Evolutionary conservation across 2,113 vertebrate species (phyloP), one percentile per base, ranked within the genome.

Genomic region (Oreochromis tanganicae): DNA sequence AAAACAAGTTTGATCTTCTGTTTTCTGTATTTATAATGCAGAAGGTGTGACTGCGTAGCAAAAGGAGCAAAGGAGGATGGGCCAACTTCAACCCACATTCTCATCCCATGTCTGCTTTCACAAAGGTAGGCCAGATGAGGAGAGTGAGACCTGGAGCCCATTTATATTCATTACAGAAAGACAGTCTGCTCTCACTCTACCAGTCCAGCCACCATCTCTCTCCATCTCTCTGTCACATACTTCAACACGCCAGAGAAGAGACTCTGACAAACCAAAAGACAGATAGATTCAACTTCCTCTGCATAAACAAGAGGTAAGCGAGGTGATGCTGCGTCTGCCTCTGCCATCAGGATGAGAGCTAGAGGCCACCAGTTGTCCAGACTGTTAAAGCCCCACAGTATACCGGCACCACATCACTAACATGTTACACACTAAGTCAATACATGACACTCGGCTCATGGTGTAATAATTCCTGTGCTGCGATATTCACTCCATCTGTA

Each of bases 121-220:
- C 68, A 59, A 68, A 87, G 81, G 38, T 48, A 80, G 85, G 75
- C 29, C 78, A 80, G 82, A 86, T 85, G 89, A 90, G 89, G 89
- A 79, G 85, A 87, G 91, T 38, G 86, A 91, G 86, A 88, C 83
- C 92, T n/a, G 86, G 55, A 94, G 86, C 88, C 87, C 91, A 95
- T 96, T 94, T 95, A 94, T 95, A 96, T 95, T 96, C 94, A 96
- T 95, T 94, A 95, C 90, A 87, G 89, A 80, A 68, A 93, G 93
- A 94, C 93, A 84, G 88, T 89, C 89, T 90, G 86, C 92, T 94
- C 88, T 92, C 94, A 93, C 91, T 92, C 92, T 86, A 91, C 91
- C 85, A 87, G 91, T 93, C 92, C 87, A 79, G 84, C 86, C 86
- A 81, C 85, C 84, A 57, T 93, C 87, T 91, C 90, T 75, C 89